These are phyloP conservation scores for Gryllus bimaculatus DNA, from an alignment of 1,140 invertebrate species.

Conservation along the genomic window DNA sequence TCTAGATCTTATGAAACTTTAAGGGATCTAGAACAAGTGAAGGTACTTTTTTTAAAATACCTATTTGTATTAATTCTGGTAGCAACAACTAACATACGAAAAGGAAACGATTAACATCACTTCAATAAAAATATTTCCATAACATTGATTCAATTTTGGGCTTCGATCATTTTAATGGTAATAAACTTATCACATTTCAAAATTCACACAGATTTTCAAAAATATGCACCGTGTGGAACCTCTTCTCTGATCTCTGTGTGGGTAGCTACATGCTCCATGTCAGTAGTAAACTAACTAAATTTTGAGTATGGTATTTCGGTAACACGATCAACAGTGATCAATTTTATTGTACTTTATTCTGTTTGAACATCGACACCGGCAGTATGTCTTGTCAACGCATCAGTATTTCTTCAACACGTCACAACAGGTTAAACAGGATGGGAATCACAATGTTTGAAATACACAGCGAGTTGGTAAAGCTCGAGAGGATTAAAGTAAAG, in stretches of 20 bases:
- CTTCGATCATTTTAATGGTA: background rate
- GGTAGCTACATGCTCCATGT: background rate
- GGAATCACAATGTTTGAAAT: background rate
- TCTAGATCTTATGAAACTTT: no score
- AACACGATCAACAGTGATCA: background rate
- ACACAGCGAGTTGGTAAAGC: background rate
- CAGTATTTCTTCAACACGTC: background rate
- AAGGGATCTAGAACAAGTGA: background rate
- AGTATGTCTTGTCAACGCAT: background rate
- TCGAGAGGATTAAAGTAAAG: background rate
- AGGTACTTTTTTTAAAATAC: background rate
- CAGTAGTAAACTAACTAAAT: background rate
- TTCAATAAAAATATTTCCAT: background rate
- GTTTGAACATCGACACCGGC: background rate
- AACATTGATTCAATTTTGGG: background rate
- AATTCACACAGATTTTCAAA: background rate
- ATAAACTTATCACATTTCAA: background rate
- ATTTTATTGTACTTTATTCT: background rate
- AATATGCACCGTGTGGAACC: background rate
- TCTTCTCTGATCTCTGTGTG: background rate
- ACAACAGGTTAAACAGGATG: background rate
- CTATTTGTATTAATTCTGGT: background rate
- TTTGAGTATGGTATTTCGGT: background rate
- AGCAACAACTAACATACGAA: background rate
- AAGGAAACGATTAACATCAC: background rate